phyloP scores from a whole-genome alignment of 2,888 invertebrate genomes.

The Zele albiditarsus region DNA sequence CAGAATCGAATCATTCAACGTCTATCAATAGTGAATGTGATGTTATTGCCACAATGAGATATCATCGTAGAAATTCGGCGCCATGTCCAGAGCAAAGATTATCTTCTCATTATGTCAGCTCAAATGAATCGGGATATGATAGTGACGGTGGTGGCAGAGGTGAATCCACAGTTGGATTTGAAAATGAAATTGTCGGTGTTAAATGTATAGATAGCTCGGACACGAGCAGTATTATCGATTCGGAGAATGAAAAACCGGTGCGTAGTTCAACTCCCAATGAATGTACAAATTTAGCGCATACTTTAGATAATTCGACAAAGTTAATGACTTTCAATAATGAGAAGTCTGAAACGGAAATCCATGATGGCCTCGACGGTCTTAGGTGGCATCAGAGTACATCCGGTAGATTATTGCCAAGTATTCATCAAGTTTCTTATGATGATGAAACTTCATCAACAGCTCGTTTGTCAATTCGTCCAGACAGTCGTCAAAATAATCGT shows the following conservation, averaged over 20 bases:
- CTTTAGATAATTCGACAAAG: slow-evolving; percentile 21
- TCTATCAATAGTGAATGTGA: slow-evolving; percentile 57
- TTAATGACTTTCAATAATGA: neutral
- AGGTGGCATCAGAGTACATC: slow-evolving; percentile 69
- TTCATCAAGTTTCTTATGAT: slow-evolving; percentile 60
- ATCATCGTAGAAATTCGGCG: slow-evolving; percentile 64
- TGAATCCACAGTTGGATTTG: slow-evolving; percentile 63
- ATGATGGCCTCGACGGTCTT: slow-evolving; percentile 63
- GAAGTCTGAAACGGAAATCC: slow-evolving; percentile 25
- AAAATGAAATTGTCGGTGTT: slow-evolving; percentile 63
- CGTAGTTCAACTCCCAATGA: slow-evolving; percentile 69
- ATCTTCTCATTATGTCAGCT: slow-evolving; percentile 81
- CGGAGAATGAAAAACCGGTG: slow-evolving; percentile 75
- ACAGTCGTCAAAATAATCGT: slow-evolving; percentile 8
- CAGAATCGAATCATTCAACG: slow-evolving; percentile 41
- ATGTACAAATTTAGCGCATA: slow-evolving; percentile 45
- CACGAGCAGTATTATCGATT: slow-evolving; percentile 70
- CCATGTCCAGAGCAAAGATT: slow-evolving; percentile 70
- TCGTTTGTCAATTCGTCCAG: slow-evolving; percentile 18
- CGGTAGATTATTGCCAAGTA: slow-evolving; percentile 67
- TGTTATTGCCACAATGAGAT: slow-evolving; percentile 57
- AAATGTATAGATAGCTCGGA: slow-evolving; percentile 66
- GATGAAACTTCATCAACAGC: slow-evolving; percentile 32
- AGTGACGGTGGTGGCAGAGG: slow-evolving; percentile 79
- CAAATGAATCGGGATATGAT: slow-evolving; percentile 89